A percentile compares a stretch with the other conserved stretches of the same genome.
These are phyloP conservation scores for Agrochola lota DNA, from an alignment of 2,888 invertebrate genomes.

Conservation along the genomic window DNA sequence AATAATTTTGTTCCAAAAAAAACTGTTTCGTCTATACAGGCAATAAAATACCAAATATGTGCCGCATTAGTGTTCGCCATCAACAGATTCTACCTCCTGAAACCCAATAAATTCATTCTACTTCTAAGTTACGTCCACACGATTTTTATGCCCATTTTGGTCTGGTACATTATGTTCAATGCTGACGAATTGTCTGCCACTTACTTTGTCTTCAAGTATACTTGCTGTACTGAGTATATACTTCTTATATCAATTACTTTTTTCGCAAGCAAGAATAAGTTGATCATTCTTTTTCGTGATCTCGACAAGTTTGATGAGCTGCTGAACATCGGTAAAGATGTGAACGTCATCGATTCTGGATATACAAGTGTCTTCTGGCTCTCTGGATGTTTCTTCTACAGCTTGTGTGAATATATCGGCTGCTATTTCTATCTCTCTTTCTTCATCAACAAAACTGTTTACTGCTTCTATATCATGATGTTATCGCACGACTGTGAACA, in stretches of 20 bases:
- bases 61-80: conserved; percentile 70
- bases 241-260: conserved; percentile 70
- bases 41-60: conserved; percentile 68
- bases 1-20: conserved; percentile 62
- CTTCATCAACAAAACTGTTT: conserved; percentile 49
- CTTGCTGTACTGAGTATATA: conserved; percentile 71
- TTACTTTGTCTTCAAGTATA: conserved; percentile 70
- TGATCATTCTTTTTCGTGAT: conserved; percentile 71
- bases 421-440: conserved; percentile 59
- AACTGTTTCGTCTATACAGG: conserved; percentile 51
- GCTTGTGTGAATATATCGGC: conserved; percentile 69
- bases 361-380: conserved; percentile 64
- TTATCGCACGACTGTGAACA: conserved; percentile 78
- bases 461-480: conserved; percentile 65
- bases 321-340: conserved; percentile 74
- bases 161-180: conserved; percentile 56
- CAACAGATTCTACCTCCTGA: conserved; percentile 73
- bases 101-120: conserved; percentile 59
- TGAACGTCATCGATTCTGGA: conserved; percentile 63
- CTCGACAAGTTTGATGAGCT: conserved; percentile 75
- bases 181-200: conserved; percentile 59
- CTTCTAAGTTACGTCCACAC: conserved; percentile 65
- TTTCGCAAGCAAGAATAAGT: conserved; percentile 68
- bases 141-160: conserved; percentile 43
- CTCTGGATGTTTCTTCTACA: conserved; percentile 60